Conservation (phyloP, 2,888 invertebrate genomes). For the Stenichneumon culpator region DNA sequence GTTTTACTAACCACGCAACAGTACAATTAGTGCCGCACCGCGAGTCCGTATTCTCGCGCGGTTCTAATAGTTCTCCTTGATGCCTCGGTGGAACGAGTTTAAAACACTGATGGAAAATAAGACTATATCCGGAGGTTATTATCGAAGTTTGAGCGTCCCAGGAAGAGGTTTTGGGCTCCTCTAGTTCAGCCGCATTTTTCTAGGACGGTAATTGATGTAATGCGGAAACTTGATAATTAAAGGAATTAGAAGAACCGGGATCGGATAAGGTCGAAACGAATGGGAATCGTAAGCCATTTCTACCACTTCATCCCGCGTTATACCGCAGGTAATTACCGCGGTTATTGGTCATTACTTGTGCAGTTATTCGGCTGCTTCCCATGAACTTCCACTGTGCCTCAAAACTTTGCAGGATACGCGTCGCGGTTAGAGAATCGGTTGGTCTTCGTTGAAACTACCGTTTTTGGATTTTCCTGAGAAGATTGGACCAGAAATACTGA, state of each 20-base stretch:
- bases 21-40: constrained; percentile 4
- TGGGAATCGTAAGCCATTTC: neutral
- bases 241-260: neutral
- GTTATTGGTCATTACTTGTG: neutral
- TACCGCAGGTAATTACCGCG: neutral
- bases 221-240: neutral
- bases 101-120: neutral
- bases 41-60: neutral
- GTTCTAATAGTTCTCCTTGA: neutral
- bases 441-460: neutral
- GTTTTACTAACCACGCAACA: constrained; percentile 1
- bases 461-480: neutral
- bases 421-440: neutral
- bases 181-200: neutral
- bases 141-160: neutral
- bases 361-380: neutral
- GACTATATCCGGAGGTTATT: neutral
- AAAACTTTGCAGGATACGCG: neutral
- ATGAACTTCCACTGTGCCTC: neutral
- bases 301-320: neutral
- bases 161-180: neutral
- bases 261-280: neutral
- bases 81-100: neutral
- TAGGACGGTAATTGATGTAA: neutral
- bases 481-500: neutral